phyloP scores from a whole-genome alignment of 1,140 invertebrate genomes.

The Drosophila seguyi region DNA sequence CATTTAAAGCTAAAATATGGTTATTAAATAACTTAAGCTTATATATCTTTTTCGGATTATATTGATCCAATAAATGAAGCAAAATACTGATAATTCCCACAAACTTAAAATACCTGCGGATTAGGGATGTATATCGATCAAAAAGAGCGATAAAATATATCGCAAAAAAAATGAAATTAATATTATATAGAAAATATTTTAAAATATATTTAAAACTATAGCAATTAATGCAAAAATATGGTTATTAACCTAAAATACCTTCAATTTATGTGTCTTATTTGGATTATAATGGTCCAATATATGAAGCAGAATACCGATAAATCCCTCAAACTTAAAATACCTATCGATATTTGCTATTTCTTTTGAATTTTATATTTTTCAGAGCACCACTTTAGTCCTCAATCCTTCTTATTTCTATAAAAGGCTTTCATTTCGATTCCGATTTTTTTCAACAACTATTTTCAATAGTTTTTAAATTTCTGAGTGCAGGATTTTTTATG shows the following conservation, averaged over 20 bases:
- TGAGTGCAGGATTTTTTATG: neutral
- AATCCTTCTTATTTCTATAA: neutral
- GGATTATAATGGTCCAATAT: no score
- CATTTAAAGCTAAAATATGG: no score
- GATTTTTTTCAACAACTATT: neutral
- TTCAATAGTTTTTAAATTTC: slow-evolving; percentile 28
- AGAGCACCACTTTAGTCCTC: neutral
- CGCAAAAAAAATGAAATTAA: no score
- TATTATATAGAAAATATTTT: no score
- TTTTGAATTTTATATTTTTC: neutral
- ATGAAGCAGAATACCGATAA: fast-evolving
- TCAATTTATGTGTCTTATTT: neutral
- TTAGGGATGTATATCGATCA: no score
- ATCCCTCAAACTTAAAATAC: neutral
- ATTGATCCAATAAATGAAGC: no score
- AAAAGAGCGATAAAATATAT: no score
- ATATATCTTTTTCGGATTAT: no score
- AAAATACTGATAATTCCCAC: no score
- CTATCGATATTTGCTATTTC: neutral
- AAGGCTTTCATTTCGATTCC: neutral
- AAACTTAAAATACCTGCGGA: no score
- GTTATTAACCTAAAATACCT: neutral
- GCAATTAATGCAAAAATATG: no score
- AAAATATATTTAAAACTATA: neutral
- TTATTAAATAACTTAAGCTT: no score